A percentile compares a stretch with the other conserved stretches of the same genome.
Evolutionary conservation across 2,113 vertebrate species (phyloP).

Genomic region (Strigops habroptila): DNA sequence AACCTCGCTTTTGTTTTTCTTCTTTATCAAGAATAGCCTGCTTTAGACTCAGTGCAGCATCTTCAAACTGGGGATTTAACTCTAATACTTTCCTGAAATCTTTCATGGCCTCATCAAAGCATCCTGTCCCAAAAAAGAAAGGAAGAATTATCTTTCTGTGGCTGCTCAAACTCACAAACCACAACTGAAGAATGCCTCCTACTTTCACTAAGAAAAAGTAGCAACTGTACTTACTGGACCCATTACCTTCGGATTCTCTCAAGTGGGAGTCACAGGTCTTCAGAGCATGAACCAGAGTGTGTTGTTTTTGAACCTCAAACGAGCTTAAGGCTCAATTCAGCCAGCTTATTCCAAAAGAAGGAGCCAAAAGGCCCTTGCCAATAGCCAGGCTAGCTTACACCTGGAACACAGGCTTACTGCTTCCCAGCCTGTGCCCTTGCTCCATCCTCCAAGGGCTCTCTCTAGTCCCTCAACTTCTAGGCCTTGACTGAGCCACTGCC

Average conservation of each 20-base stretch:
- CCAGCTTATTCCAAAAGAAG: background rate
- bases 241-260: background rate
- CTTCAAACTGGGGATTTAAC: slow-evolving; percentile 88
- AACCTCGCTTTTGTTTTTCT: slow-evolving; percentile 79
- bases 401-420: too few relatives aligned
- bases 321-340: background rate
- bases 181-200: background rate
- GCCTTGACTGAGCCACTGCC: background rate
- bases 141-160: background rate
- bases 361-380: background rate
- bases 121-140: slow-evolving; percentile 71
- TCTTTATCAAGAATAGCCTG: slow-evolving; percentile 87
- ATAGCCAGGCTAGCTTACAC: background rate
- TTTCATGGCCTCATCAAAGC: slow-evolving; percentile 85
- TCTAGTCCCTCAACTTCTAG: background rate
- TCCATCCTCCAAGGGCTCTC: background rate
- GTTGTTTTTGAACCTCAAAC: background rate
- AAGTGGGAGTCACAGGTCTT: background rate
- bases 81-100: slow-evolving; percentile 88
- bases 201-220: background rate
- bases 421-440: background rate
- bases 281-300: background rate
- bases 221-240: background rate
- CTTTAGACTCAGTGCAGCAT: slow-evolving; percentile 86
- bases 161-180: background rate